Conservation (phyloP, 2,113 vertebrate genomes). For the Triplophysa dalaica region DNA sequence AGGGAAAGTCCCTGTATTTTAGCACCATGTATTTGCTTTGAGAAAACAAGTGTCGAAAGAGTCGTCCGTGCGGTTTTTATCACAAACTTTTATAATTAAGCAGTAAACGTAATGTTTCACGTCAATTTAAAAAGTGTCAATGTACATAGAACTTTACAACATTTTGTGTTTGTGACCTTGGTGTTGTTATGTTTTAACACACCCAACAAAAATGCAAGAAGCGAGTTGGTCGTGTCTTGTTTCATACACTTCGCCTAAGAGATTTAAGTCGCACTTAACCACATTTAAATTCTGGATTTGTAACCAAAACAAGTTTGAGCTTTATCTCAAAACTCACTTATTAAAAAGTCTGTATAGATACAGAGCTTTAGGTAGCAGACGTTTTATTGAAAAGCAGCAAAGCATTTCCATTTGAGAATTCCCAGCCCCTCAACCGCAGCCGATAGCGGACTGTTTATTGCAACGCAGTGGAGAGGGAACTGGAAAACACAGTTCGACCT, state of each 20-base stretch:
- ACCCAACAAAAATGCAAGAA: conserved; percentile 8
- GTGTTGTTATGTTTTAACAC: neutral
- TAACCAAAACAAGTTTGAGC: conserved; percentile 38
- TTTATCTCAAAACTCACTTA: conserved; percentile 35
- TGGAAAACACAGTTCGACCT: conserved; percentile 36
- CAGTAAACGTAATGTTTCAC: neutral
- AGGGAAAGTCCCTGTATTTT: conserved; percentile 18
- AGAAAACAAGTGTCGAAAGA: neutral
- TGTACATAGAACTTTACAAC: too few relatives aligned
- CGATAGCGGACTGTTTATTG: conserved; percentile 59
- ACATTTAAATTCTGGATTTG: conserved; percentile 5
- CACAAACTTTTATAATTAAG: neutral
- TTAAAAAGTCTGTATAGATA: conserved; percentile 61
- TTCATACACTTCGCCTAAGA: conserved; percentile 20
- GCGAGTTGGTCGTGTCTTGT: neutral
- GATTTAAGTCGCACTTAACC: conserved; percentile 6
- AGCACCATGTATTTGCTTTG: neutral
- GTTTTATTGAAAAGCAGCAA: conserved; percentile 60
- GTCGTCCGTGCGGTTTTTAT: neutral
- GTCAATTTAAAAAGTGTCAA: neutral
- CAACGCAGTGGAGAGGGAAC: conserved; percentile 40
- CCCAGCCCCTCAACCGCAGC: conserved; percentile 50
- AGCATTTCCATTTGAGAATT: conserved; percentile 61
- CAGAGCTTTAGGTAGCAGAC: conserved; percentile 73
- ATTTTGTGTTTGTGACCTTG: too few relatives aligned